Base-by-base conservation (phyloP, 2,113 vertebrate species). In the Candoia aspera region DNA sequence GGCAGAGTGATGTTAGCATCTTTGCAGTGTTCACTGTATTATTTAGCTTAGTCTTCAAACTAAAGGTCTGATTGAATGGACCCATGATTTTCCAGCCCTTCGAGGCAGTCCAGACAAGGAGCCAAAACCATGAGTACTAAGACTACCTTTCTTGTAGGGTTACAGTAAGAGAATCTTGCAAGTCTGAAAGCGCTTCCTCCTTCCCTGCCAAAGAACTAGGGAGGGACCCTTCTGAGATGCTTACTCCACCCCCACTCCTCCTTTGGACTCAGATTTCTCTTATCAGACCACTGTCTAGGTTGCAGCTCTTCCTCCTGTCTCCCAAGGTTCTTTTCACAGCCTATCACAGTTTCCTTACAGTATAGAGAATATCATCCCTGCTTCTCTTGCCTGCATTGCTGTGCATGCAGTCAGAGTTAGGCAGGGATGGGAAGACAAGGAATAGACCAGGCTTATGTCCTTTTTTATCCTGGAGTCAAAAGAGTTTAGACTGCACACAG, bases 31-130 rank as follows among this genome's bases (percentile, higher is more conserved):
- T 57, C 59, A 55, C 26, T 68, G 26, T 37, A 42, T 89, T 29
- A 46, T 92, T 4, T 86, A 3, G 92, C 94, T 88, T 93, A 87
- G 37, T n/a, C n/a, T 26, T 73, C 60, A 87, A 6, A 37, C 29
- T 37, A 73, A 86, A 53, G 54, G 17, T 37, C 54, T 53, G 19
- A 54, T 86, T 15, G 57, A 33, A 54, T 91, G 10, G 23, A n/a
- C 57, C 84, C 85, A 90, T 90, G 62, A 24, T 79, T 33, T 58
- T 79, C 33, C 33, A 73, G 68, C n/a, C 19, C 15, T 73, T 73
- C n/a, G 33, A 37, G 33, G 6, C 37, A 6, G 68, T 37, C 68
- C n/a, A 42, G 17, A 42, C 73, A 79, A 33, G 73, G 42, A 79
- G 9, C 17, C 33, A 79, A 37, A 79, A 79, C 37, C 73, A 19